A percentile compares a stretch with the other conserved stretches of the same genome.
Conservation (phyloP, 1,140 invertebrate genomes). For the Halyomorpha halys region DNA sequence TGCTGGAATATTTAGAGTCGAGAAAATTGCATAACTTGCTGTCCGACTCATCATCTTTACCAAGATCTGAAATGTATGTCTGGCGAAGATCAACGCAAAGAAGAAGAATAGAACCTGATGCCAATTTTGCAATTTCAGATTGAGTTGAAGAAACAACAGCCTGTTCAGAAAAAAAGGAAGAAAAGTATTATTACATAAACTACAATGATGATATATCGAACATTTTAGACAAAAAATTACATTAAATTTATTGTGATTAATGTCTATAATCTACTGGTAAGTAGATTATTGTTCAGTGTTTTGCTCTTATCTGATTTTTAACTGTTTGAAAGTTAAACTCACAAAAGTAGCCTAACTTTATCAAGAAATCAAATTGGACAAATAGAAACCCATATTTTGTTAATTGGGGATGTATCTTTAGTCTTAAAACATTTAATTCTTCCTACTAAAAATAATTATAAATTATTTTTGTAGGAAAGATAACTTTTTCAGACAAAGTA, state of each 20-base stretch:
- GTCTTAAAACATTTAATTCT: no score
- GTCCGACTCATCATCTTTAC: constrained; percentile 29
- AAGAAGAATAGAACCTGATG: constrained; percentile 56
- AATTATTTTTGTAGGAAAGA: no score
- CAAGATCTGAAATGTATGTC: constrained; percentile 46
- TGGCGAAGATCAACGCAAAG: constrained; percentile 57
- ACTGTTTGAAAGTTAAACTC: no score
- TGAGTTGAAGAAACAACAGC: constrained; percentile 21
- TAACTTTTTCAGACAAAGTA: no score
- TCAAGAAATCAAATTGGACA: no score
- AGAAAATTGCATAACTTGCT: constrained; percentile 29
- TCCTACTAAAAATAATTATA: no score
- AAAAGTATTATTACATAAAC: constrained; percentile 20
- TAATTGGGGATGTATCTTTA: no score
- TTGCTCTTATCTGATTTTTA: no score
- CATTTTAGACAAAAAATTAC: neutral
- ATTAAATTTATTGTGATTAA: neutral
- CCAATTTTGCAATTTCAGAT: constrained; percentile 54
- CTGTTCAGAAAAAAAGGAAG: neutral
- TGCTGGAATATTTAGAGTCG: constrained; percentile 26
- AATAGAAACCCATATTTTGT: no score
- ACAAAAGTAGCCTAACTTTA: no score
- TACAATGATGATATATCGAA: neutral
- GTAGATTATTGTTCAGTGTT: no score
- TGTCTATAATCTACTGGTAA: neutral